phyloP scores from a whole-genome alignment of 2,888 invertebrate genomes.

The Ephialtes manifestator region DNA sequence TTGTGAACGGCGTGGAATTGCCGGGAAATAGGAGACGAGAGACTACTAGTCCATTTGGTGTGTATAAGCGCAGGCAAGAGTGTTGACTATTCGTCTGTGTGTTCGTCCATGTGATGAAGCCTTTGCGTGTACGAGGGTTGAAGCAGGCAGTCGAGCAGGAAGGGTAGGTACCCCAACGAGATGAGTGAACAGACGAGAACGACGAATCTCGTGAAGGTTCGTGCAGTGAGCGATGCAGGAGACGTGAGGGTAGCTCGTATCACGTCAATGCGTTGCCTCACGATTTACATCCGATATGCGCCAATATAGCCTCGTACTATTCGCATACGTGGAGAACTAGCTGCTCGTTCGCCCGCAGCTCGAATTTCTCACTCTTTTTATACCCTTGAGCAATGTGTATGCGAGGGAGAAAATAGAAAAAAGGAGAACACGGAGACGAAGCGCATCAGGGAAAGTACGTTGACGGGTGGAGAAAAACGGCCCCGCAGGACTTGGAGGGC shows the following conservation, averaged over 20 bases:
- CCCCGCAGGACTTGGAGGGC: slow-evolving; percentile 32
- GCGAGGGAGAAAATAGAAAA: slow-evolving; percentile 33
- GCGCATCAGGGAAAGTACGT: slow-evolving; percentile 3
- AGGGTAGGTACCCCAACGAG: slow-evolving; percentile 38
- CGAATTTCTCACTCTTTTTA: slow-evolving; percentile 9
- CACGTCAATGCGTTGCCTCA: slow-evolving; percentile 75
- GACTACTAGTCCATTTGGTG: slow-evolving; percentile 56
- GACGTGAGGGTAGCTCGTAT: slow-evolving; percentile 71
- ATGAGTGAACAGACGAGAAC: slow-evolving; percentile 53
- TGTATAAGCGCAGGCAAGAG: slow-evolving; percentile 12
- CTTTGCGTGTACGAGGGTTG: slow-evolving; percentile 25
- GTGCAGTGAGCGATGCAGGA: slow-evolving; percentile 70
- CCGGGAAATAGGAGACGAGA: slow-evolving; percentile 74
- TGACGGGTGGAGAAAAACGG: slow-evolving; percentile 30
- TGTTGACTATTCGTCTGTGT: slow-evolving; percentile 15
- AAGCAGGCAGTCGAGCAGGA: slow-evolving; percentile 39
- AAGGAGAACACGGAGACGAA: slow-evolving; percentile 22
- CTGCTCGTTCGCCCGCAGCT: slow-evolving; percentile 21
- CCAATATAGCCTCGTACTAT: slow-evolving; percentile 67
- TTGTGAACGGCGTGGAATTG: slow-evolving; percentile 74
- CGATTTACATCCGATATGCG: slow-evolving; percentile 78
- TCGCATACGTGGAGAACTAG: slow-evolving; percentile 54
- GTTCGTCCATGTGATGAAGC: neutral
- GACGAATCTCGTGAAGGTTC: slow-evolving; percentile 37
- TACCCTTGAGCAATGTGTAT: slow-evolving; percentile 11